Evolutionary conservation across 1,140 invertebrate species (phyloP).

Genomic region (Neodiprion pinetum): DNA sequence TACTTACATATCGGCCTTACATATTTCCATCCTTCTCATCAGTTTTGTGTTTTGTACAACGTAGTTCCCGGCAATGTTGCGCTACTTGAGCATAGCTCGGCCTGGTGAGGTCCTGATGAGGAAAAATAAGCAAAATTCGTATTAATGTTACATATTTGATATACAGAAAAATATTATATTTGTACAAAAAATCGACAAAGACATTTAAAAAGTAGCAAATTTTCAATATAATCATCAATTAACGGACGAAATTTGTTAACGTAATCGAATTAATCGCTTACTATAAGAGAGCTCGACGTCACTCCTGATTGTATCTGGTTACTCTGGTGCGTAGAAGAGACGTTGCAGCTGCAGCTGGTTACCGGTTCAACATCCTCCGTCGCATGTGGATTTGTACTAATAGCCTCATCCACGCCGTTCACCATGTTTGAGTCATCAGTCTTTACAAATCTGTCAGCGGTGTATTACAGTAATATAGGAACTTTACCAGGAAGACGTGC

Average conservation of each 20-base stretch:
- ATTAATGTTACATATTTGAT: background rate
- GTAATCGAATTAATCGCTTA: slow-evolving; percentile 41
- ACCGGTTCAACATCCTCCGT: slow-evolving; percentile 52
- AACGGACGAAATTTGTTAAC: background rate
- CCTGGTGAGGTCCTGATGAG: slow-evolving; percentile 63
- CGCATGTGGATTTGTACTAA: slow-evolving; percentile 53
- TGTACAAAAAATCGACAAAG: slow-evolving; percentile 29
- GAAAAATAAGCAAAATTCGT: slow-evolving; percentile 10
- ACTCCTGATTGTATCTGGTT: slow-evolving; percentile 55
- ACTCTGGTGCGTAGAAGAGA: slow-evolving; percentile 51
- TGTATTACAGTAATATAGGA: slow-evolving; percentile 54
- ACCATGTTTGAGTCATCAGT: slow-evolving; percentile 61
- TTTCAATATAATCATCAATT: background rate
- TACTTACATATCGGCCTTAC: slow-evolving; percentile 53
- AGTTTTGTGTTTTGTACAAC: slow-evolving; percentile 63
- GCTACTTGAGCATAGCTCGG: slow-evolving; percentile 87
- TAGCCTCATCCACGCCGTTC: slow-evolving; percentile 60
- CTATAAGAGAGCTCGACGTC: slow-evolving; percentile 53
- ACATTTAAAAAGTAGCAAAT: slow-evolving; percentile 1
- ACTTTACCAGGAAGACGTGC: slow-evolving; percentile 37
- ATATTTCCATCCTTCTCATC: slow-evolving; percentile 58
- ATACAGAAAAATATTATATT: slow-evolving; percentile 8
- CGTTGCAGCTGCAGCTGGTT: slow-evolving; percentile 57
- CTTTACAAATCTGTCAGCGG: slow-evolving; percentile 61
- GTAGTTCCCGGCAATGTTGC: slow-evolving; percentile 72